These are phyloP conservation scores for Anableps anableps DNA, from an alignment of 2,797 vertebrate genomes.

Conservation along the genomic window DNA sequence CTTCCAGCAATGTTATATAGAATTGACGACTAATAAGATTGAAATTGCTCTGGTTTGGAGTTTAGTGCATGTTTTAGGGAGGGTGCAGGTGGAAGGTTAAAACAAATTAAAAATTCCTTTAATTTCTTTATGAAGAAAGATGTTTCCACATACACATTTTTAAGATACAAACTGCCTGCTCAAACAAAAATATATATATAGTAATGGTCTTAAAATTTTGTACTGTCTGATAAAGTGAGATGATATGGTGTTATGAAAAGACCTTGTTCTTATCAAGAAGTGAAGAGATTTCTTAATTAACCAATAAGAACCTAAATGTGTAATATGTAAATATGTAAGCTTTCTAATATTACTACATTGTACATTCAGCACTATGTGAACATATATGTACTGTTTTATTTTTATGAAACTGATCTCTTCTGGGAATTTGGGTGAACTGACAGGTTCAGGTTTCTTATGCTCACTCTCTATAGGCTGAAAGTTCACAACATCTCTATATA, in stretches of 20 bases:
- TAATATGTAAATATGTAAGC: too few species aligned
- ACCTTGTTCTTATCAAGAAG: too few species aligned
- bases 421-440: slow-evolving; percentile 5
- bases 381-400: neutral
- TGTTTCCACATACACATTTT: neutral
- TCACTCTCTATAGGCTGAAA: slow-evolving; percentile 24
- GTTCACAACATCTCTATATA: slow-evolving; percentile 30
- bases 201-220: neutral
- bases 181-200: neutral
- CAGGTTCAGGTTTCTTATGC: slow-evolving; percentile 25
- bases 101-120: neutral
- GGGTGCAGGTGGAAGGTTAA: neutral
- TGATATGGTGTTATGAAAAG: too few species aligned
- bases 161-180: neutral
- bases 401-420: neutral
- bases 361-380: neutral
- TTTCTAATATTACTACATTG: neutral
- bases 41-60: neutral
- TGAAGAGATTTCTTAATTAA: too few species aligned
- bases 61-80: neutral
- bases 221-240: neutral
- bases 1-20: neutral
- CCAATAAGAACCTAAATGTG: too few species aligned
- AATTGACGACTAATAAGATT: neutral
- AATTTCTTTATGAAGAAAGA: neutral